Percentiles rank a stretch among this genome's conserved stretches.
Conservation (phyloP, 2,888 invertebrate genomes). For the Byasa hedistus region DNA sequence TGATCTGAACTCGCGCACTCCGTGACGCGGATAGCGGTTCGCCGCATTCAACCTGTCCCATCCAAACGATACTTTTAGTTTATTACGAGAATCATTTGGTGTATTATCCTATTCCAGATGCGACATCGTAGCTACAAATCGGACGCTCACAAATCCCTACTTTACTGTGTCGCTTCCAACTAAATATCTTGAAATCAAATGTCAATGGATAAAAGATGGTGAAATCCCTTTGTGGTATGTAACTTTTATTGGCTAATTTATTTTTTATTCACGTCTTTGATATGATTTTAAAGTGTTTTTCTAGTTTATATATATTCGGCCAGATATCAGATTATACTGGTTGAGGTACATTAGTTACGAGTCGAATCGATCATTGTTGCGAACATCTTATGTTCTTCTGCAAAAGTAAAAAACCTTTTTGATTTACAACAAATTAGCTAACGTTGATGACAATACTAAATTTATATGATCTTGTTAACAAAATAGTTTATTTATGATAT, state of each 20-base stretch:
- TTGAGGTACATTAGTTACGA: too few species aligned
- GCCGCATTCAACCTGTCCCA: constrained; percentile 39
- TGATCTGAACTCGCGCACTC: constrained; percentile 46
- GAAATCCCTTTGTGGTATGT: not conserved
- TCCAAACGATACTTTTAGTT: constrained; percentile 14
- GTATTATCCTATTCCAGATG: constrained; percentile 20
- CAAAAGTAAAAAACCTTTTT: too few species aligned
- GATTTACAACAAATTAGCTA: too few species aligned
- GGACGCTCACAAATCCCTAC: too few species aligned
- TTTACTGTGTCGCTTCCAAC: constrained; percentile 22
- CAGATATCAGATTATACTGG: too few species aligned
- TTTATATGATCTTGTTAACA: too few species aligned
- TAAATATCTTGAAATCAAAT: constrained; percentile 23
- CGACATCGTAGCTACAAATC: not conserved
- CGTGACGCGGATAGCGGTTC: constrained; percentile 47
- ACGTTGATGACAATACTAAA: too few species aligned
- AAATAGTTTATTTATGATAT: too few species aligned
- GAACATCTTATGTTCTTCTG: too few species aligned
- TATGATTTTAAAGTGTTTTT: too few species aligned
- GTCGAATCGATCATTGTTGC: too few species aligned
- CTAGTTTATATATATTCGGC: too few species aligned
- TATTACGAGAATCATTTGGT: constrained; percentile 24
- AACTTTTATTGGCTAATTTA: constrained; percentile 1
- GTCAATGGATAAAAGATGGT: constrained; percentile 9
- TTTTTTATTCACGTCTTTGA: not conserved